Base-by-base conservation (phyloP, 2,113 vertebrate genomes). In the Bufo bufo region DNA sequence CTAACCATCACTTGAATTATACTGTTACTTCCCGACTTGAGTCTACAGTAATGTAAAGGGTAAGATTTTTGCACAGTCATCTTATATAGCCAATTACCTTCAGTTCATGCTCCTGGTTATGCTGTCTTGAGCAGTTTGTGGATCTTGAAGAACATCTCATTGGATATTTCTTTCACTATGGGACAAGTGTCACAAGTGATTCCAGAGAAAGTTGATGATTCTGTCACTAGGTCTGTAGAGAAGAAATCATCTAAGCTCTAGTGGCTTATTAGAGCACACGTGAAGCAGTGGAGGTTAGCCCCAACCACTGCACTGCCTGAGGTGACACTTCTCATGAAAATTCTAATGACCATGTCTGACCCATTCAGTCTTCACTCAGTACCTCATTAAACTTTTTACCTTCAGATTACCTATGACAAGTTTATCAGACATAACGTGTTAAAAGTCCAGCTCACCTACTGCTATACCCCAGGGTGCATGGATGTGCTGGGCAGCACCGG, bases 241-340 rank as follows among this genome's bases (percentile, higher is more conserved):
- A 49, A 45, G 71, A 74, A 47, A 74, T 74, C 71, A 47, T 74
- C 71, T 74, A 74, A 74, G 71, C 71, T 74, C 71, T 74, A 74
- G 71, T 74, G 71, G 16, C 71, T 74, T 74, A 74, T 74, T 74
- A 74, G 71, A 47, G 45, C 69, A 45, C 69, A 72, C 13, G 43
- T 72, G 43, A 43, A 72, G 2, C 66, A 71, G 71, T 14, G 17
- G 4, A 49, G 43, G 43, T 47, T 74, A 45, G 16, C 43, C 71
- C 45, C 2, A 74, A 72, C 71, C 43, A 16, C 9, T 74, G 43
- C 19, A 74, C 71, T 74, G 45, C 71, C 71, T 47, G 71, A 74
- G 45, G 71, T 17, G 45, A 74, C 71, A 47, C 43, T 1, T 74
- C 33, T 43, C 16, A 13, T 47, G 47, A 74, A 74, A 74, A 47